Percentiles rank a stretch among this genome's conserved stretches.
Evolutionary conservation across 2,113 vertebrate species (phyloP).

Genomic region (Colius striatus): DNA sequence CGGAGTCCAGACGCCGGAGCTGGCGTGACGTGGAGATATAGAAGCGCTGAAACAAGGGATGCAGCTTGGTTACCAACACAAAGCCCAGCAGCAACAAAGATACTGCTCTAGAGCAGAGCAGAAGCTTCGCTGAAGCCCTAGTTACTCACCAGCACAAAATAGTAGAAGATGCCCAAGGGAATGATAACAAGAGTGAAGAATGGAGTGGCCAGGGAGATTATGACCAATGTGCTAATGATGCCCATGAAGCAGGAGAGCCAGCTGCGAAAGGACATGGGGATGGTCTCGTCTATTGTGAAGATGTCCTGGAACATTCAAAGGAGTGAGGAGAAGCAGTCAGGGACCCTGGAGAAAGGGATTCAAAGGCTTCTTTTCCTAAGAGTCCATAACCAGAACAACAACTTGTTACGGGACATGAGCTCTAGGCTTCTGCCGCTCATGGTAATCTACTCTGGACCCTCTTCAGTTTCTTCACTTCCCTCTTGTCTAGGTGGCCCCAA

Average conservation of each 20-base stretch:
- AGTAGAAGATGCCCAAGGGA: slow-evolving; percentile 87
- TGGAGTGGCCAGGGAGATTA: slow-evolving; percentile 90
- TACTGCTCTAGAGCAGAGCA: background rate
- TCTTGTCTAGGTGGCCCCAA: background rate
- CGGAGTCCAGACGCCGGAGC: slow-evolving; percentile 91
- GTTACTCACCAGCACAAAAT: slow-evolving; percentile 85
- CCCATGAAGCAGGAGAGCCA: slow-evolving; percentile 86
- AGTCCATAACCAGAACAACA: background rate
- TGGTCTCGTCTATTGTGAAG: slow-evolving; percentile 90
- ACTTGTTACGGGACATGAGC: background rate
- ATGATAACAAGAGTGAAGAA: slow-evolving; percentile 80
- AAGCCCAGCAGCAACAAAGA: background rate
- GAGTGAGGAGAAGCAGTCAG: background rate
- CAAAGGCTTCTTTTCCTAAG: background rate
- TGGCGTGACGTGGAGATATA: slow-evolving; percentile 91
- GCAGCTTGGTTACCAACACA: background rate
- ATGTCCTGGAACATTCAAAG: slow-evolving; percentile 83
- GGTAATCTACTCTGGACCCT: background rate
- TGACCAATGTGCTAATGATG: slow-evolving; percentile 86
- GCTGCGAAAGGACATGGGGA: slow-evolving; percentile 85
- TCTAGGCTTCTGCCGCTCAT: background rate
- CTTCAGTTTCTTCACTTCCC: background rate
- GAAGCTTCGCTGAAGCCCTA: background rate
- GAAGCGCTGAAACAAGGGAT: slow-evolving; percentile 78
- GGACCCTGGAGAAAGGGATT: background rate